Base-by-base conservation (phyloP, 1,140 invertebrate genomes). In the Drosophila quadrilineata region DNA sequence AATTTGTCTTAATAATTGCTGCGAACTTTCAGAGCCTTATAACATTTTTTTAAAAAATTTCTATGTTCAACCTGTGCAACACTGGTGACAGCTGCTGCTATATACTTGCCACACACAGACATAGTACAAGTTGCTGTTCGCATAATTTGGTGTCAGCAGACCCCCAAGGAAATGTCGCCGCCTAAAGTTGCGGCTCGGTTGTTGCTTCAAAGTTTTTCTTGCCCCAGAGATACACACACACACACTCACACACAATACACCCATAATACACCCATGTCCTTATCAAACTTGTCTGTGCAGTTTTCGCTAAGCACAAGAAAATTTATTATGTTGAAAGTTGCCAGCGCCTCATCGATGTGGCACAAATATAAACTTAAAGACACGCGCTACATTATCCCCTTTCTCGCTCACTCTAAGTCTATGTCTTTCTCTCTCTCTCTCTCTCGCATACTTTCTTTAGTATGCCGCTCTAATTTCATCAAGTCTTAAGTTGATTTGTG, bases 131-230 rank as follows among this genome's bases (percentile, higher is more conserved):
- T n/a, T n/a, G n/a, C n/a, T n/a, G n/a, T n/a, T n/a, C n/a, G 59
- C 74, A 82, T 82, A 76, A 80, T 80, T 80, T 82, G 64, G n/a
- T n/a, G n/a, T n/a, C 70, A 28, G 46, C 54, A 67, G 71, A 41
- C 38, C 69, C 69, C 77, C 40, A 19, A 73, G 73, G 72, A 84
- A 72, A 72, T 72, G 76, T 72, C 72, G 68, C 52, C 63, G 54
- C 49, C 49, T 65, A 82, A 82, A 50, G 41, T 6, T 24, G 22
- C 50, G 71, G 63, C 63, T 64, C 28, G 35, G 49, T 71, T 74
- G 75, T 79, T 71, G 50, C 48, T 49, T 36, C 66, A 65, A 82
- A 82, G 56, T 76, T 76, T 82, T 46, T 16, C 35, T 50, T 46
- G 56, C 40, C 56, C 12, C 8, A 21, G 24, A 56, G 56, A 26